These are phyloP conservation scores for Spondyliosoma cantharus DNA, from an alignment of 2,797 vertebrate species.

Conservation along the genomic window DNA sequence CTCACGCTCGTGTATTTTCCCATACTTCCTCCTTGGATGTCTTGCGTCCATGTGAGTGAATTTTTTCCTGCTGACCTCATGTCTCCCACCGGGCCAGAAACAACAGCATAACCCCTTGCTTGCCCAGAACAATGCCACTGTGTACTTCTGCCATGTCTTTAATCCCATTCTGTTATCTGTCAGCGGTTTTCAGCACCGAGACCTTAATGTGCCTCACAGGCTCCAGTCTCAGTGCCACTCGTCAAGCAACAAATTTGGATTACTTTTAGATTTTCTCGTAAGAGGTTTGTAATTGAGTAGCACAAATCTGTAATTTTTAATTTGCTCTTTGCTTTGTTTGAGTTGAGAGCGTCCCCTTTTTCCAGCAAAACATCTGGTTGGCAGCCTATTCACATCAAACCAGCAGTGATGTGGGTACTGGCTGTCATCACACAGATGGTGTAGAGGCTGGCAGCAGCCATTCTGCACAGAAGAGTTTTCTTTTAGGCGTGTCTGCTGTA, in stretches of 20 bases:
- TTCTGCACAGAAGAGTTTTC: conserved; percentile 27
- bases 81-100: conserved; percentile 80
- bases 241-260: conserved; percentile 25
- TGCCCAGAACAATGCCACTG: conserved; percentile 76
- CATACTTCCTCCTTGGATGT: conserved; percentile 73
- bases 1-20: conserved; percentile 47
- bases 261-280: conserved; percentile 9
- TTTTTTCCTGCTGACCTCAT: conserved; percentile 85
- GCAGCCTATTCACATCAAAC: conserved; percentile 5
- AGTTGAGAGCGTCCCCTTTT: conserved; percentile 9
- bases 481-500: conserved; percentile 36
- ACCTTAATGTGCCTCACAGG: conserved; percentile 17
- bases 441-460: conserved; percentile 32
- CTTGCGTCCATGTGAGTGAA: conserved; percentile 76
- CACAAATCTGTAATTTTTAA: conserved; percentile 20
- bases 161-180: conserved; percentile 46
- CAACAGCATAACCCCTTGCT: conserved; percentile 67
- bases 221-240: conserved; percentile 23
- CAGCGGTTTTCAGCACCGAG: conserved; percentile 21
- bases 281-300: conserved; percentile 20
- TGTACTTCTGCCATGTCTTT: conserved; percentile 60
- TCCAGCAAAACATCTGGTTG: conserved; percentile 42
- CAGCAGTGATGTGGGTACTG: conserved; percentile 38
- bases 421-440: conserved; percentile 35
- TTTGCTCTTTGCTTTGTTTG: conserved; percentile 21